phyloP scores from a whole-genome alignment of 1,140 invertebrate species.

The Chymomyza costata region DNA sequence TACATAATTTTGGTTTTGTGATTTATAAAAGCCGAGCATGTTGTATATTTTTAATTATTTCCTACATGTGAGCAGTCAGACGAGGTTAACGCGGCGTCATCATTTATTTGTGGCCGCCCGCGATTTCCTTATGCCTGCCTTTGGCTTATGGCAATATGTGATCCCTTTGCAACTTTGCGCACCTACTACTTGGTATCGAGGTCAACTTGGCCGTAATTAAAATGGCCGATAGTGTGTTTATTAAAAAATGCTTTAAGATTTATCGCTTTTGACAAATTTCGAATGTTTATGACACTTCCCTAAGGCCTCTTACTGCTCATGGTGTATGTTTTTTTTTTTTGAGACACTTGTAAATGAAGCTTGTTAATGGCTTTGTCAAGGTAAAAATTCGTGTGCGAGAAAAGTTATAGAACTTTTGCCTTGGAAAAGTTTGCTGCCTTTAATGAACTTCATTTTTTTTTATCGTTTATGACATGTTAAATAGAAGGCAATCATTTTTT shows the following conservation, averaged over 20 bases:
- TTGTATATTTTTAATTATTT: conserved; percentile 55
- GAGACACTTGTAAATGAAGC: too few species aligned
- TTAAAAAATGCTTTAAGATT: conserved; percentile 40
- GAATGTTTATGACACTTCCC: conserved; percentile 40
- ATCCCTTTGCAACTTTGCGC: conserved; percentile 11
- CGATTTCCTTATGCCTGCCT: conserved; percentile 2
- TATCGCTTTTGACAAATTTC: conserved; percentile 46
- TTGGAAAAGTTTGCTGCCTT: too few species aligned
- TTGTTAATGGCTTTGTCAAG: too few species aligned
- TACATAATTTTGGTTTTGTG: conserved; percentile 71
- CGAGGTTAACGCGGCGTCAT: background rate
- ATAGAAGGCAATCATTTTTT: too few species aligned
- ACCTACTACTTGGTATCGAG: conserved; percentile 25
- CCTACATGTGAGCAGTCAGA: conserved; percentile 46
- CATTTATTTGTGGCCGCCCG: conserved; percentile 54
- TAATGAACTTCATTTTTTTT: too few species aligned
- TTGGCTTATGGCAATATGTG: conserved; percentile 1
- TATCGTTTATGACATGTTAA: too few species aligned
- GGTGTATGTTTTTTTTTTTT: conserved; percentile 39
- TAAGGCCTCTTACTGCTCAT: too few species aligned
- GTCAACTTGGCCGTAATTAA: conserved; percentile 28
- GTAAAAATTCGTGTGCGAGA: too few species aligned
- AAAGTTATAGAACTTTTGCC: too few species aligned
- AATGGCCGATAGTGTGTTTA: background rate
- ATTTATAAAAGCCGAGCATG: conserved; percentile 56